A percentile compares a stretch with the other conserved stretches of the same genome.
phyloP scores from a whole-genome alignment of 1,140 invertebrate genomes.

The Vanessa tameamea region DNA sequence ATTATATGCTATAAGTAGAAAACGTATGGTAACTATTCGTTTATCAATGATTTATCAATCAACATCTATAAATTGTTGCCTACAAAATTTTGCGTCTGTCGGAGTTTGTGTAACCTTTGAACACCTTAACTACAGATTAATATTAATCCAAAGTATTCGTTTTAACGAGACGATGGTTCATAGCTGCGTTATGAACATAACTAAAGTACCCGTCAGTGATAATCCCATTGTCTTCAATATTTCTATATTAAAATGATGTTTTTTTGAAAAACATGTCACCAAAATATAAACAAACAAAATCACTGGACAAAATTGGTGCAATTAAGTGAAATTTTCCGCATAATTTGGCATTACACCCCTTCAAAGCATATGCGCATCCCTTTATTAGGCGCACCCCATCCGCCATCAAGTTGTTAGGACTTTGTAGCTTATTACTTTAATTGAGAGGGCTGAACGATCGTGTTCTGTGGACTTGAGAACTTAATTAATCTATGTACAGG shows the following conservation, averaged over 20 bases:
- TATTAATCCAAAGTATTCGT: too few species aligned
- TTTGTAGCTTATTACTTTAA: slow-evolving; percentile 32
- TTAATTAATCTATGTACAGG: slow-evolving; percentile 18
- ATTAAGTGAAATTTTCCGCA: slow-evolving; percentile 39
- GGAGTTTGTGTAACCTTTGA: too few species aligned
- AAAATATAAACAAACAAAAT: slow-evolving; percentile 27
- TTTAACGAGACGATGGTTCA: too few species aligned
- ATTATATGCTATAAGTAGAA: too few species aligned
- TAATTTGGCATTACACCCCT: slow-evolving; percentile 40
- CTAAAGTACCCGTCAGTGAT: too few species aligned
- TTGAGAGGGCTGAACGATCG: slow-evolving; percentile 29
- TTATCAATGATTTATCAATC: too few species aligned
- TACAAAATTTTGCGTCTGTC: too few species aligned
- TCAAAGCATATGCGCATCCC: slow-evolving; percentile 30
- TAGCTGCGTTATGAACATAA: too few species aligned
- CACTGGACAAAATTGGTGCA: slow-evolving; percentile 27
- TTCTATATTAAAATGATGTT: background rate
- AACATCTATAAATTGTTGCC: too few species aligned
- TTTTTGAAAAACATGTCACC: background rate
- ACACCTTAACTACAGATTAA: too few species aligned
- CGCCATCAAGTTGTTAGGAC: slow-evolving; percentile 13
- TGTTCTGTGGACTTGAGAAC: slow-evolving; percentile 25
- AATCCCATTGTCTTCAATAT: too few species aligned
- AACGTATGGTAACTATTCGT: too few species aligned
- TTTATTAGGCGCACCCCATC: slow-evolving; percentile 20